Conservation (phyloP, 1,140 invertebrate genomes). For the Macrostomum lignano region DNA sequence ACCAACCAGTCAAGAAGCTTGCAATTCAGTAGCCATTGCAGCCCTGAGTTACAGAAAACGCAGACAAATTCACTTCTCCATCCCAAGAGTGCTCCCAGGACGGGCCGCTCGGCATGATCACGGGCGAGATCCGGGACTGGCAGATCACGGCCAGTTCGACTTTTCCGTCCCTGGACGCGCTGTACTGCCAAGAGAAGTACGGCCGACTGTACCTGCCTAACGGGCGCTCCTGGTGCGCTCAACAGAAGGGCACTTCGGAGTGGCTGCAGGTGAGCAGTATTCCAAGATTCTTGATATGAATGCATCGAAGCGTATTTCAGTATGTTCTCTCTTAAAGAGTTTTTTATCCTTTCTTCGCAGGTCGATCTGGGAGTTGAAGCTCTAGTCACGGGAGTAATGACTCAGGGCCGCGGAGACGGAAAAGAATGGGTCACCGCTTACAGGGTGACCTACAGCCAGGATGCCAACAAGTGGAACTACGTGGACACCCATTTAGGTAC, state of each 20-base stretch:
- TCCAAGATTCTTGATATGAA: no score
- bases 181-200: constrained; percentile 31
- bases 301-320: no score
- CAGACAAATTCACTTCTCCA: no score
- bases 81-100: constrained; percentile 19
- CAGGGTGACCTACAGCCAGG: constrained; percentile 30
- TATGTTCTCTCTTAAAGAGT: no score
- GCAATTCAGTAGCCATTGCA: no score
- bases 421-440: constrained; percentile 32
- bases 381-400: constrained; percentile 31
- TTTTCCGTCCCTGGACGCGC: constrained; percentile 27
- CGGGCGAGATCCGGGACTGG: constrained; percentile 33
- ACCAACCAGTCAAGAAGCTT: no score
- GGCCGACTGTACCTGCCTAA: constrained; percentile 31
- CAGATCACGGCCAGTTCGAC: constrained; percentile 33
- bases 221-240: constrained; percentile 31
- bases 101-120: constrained; percentile 32
- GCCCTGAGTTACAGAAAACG: no score
- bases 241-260: constrained; percentile 30
- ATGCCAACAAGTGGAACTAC: constrained; percentile 31
- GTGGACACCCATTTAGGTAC: constrained; percentile 30
- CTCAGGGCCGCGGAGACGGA: constrained; percentile 31
- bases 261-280: constrained; percentile 35
- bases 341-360: no score
- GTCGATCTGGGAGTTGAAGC: constrained; percentile 30